Evolutionary conservation across 2,113 vertebrate species (phyloP).

Genomic region (Hippocampus mohnikei): DNA sequence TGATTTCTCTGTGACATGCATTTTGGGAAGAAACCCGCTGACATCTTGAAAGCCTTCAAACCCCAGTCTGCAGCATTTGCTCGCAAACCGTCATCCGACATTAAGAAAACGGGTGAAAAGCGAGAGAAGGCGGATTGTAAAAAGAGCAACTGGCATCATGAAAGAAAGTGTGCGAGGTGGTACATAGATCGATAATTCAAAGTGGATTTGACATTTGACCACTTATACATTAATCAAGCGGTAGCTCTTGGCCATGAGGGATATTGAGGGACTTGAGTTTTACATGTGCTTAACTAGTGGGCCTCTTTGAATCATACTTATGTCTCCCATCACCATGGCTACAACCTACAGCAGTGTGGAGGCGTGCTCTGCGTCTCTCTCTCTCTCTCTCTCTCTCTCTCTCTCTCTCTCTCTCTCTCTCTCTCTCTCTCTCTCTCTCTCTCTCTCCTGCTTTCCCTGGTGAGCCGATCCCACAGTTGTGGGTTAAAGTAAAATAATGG

Average conservation of each 20-base stretch:
- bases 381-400: no score
- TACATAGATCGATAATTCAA: background rate
- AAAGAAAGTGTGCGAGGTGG: slow-evolving; percentile 5
- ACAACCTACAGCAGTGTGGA: slow-evolving; percentile 67
- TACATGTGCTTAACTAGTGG: slow-evolving; percentile 61
- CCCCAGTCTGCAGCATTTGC: slow-evolving; percentile 47
- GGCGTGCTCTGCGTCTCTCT: slow-evolving; percentile 49
- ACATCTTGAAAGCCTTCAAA: slow-evolving; percentile 57
- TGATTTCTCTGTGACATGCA: slow-evolving; percentile 29
- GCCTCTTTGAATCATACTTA: slow-evolving; percentile 64
- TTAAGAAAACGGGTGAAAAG: slow-evolving; percentile 29
- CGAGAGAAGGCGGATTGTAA: slow-evolving; percentile 21
- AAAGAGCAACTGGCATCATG: background rate
- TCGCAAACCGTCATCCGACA: slow-evolving; percentile 44
- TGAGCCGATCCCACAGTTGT: slow-evolving; percentile 45
- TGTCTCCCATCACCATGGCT: slow-evolving; percentile 67
- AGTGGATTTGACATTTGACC: slow-evolving; percentile 46
- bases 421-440: slow-evolving; percentile 1
- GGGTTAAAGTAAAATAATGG: slow-evolving; percentile 51
- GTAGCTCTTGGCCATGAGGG: slow-evolving; percentile 20
- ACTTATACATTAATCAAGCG: slow-evolving; percentile 6
- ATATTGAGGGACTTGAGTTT: slow-evolving; percentile 50
- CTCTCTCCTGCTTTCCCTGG: slow-evolving; percentile 30
- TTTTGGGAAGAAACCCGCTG: slow-evolving; percentile 11
- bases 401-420: slow-evolving; percentile 9